These are phyloP conservation scores for Leptodactylus fallax DNA, from an alignment of 2,797 vertebrate genomes.

Conservation along the genomic window DNA sequence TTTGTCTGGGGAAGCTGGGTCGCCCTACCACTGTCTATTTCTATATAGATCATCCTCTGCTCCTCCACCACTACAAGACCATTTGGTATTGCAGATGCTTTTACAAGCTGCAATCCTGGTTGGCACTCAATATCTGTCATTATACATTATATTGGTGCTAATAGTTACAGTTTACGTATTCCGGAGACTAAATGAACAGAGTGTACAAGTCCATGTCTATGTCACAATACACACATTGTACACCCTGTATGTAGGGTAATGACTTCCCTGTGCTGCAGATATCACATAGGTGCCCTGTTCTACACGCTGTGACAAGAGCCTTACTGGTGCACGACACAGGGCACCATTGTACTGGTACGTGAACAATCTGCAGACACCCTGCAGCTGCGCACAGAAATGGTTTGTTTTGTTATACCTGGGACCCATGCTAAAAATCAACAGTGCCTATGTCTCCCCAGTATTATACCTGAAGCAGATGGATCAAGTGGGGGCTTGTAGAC, in stretches of 20 bases:
- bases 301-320: conserved; percentile 4
- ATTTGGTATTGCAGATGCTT: neutral
- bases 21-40: neutral
- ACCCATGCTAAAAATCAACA: conserved; percentile 14
- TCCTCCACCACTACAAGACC: neutral
- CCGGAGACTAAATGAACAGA: neutral
- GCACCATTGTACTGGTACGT: conserved; percentile 20
- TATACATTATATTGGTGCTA: neutral
- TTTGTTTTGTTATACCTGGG: conserved; percentile 5
- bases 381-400: conserved; percentile 6
- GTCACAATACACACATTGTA: conserved; percentile 18
- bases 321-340: conserved; percentile 27
- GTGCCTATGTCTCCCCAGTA: neutral
- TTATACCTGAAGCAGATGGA: conserved; percentile 24
- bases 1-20: too few species aligned
- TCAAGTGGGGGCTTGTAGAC: neutral
- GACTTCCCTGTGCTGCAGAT: neutral
- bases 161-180: neutral
- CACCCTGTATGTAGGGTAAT: conserved; percentile 13
- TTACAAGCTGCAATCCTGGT: neutral
- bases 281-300: conserved; percentile 13
- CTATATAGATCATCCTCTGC: neutral
- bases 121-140: neutral
- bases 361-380: conserved; percentile 46
- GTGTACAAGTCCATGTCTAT: neutral